A percentile compares a stretch with the other conserved stretches of the same genome.
Conservation (phyloP, 2,888 invertebrate species). For the Athalia circularis region DNA sequence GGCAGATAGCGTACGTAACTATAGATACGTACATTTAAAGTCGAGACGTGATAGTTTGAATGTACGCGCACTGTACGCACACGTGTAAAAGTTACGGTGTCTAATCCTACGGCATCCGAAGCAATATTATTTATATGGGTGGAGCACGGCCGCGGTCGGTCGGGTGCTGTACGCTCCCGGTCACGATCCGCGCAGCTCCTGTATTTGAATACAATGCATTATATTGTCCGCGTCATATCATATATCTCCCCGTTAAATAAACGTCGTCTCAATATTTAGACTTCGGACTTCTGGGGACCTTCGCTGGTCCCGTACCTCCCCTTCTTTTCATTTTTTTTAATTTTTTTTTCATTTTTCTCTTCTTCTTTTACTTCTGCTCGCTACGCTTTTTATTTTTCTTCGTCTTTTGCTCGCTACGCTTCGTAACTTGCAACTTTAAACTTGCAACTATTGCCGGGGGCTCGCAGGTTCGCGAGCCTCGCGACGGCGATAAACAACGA, state of each 20-base stretch:
- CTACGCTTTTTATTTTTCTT: too few relatives aligned
- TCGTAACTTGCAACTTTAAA: background rate
- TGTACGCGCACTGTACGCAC: constrained; percentile 8
- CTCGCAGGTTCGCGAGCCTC: background rate
- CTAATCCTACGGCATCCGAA: constrained; percentile 63
- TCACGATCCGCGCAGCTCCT: constrained; percentile 72
- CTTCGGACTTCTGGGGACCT: constrained; percentile 56
- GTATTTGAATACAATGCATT: constrained; percentile 75
- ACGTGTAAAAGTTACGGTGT: constrained; percentile 50
- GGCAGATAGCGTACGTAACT: too few relatives aligned
- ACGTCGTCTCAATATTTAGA: constrained; percentile 74
- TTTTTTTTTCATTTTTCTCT: too few relatives aligned
- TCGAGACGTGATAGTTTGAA: constrained; percentile 21
- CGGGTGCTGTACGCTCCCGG: constrained; percentile 67
- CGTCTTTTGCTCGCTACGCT: background rate
- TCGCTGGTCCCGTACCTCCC: constrained; percentile 7
- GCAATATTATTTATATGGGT: constrained; percentile 69
- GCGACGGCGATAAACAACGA: constrained; percentile 57
- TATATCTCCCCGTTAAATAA: constrained; percentile 74
- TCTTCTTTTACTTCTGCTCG: too few relatives aligned
- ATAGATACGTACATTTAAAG: constrained; percentile 5
- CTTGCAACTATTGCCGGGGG: background rate
- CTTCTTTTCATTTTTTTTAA: background rate
- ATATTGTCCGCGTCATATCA: constrained; percentile 74
- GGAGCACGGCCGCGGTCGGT: constrained; percentile 55